Percentiles rank a stretch among this genome's conserved stretches.
These are phyloP conservation scores for Plectrocnemia conspersa DNA, from an alignment of 1,140 invertebrate species.

Conservation along the genomic window DNA sequence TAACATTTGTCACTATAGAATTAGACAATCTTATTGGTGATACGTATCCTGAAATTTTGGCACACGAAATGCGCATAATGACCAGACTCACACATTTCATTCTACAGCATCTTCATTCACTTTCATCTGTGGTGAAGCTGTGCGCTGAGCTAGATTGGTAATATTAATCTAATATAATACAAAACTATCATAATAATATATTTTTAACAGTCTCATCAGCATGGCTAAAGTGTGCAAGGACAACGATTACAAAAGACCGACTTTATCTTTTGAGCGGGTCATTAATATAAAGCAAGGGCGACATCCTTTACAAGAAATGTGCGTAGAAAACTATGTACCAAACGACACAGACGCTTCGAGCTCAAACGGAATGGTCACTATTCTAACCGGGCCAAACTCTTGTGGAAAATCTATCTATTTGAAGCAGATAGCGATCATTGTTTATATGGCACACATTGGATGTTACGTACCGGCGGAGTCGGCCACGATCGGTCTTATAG, in stretches of 20 bases:
- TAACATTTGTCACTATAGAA: conserved; percentile 50
- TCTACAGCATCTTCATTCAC: conserved; percentile 55
- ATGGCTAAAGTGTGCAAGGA: conserved; percentile 66
- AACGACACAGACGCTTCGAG: conserved; percentile 63
- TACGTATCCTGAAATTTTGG: conserved; percentile 67
- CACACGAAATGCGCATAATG: conserved; percentile 72
- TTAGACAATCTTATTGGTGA: conserved; percentile 72
- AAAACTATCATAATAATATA: not conserved
- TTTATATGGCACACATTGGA: conserved; percentile 84
- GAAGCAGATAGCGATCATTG: conserved; percentile 72
- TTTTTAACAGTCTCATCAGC: conserved; percentile 67
- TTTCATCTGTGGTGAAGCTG: conserved; percentile 59
- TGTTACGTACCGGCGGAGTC: conserved; percentile 79
- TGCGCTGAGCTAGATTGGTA: conserved; percentile 74
- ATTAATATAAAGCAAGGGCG: conserved; percentile 68
- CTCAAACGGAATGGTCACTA: conserved; percentile 59
- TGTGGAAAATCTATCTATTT: conserved; percentile 91
- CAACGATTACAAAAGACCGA: conserved; percentile 66
- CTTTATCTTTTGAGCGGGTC: conserved; percentile 54
- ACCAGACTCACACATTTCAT: conserved; percentile 62
- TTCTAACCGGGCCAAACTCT: conserved; percentile 85
- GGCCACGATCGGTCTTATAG: conserved; percentile 65
- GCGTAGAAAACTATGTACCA: conserved; percentile 62
- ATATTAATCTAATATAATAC: conserved; percentile 35
- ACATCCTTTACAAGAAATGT: conserved; percentile 73